Conservation (phyloP, 1,140 invertebrate species). For the Eupristina koningsbergeri region DNA sequence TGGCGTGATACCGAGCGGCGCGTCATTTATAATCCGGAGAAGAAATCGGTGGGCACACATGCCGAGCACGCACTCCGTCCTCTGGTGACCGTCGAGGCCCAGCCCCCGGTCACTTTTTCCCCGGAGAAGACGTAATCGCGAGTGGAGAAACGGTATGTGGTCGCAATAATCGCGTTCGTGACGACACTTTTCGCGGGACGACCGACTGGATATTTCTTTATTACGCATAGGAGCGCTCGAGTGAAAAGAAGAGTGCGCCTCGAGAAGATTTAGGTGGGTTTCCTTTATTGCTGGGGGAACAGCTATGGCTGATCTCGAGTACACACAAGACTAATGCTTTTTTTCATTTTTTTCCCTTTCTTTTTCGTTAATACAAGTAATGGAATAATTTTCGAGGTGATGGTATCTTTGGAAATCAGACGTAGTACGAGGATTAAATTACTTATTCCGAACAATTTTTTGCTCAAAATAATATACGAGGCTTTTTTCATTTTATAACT, state of each 20-base stretch:
- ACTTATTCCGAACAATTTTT: too few relatives aligned
- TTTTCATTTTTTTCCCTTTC: too few relatives aligned
- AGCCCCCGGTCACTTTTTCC: not conserved
- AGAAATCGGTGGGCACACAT: constrained; percentile 69
- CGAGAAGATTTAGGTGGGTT: constrained; percentile 24
- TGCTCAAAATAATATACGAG: too few relatives aligned
- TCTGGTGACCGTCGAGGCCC: not conserved
- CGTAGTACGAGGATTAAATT: not conserved
- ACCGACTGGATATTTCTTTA: not conserved
- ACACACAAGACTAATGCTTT: not conserved
- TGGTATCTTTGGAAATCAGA: not conserved
- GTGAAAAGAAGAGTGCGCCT: constrained; percentile 14
- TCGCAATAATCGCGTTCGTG: constrained; percentile 23
- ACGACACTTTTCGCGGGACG: not conserved
- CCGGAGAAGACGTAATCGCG: not conserved
- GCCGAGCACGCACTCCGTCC: constrained; percentile 63
- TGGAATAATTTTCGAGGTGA: not conserved
- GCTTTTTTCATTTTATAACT: too few relatives aligned
- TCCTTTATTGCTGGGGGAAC: constrained; percentile 16
- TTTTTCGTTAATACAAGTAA: not conserved
- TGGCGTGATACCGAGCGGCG: constrained; percentile 60
- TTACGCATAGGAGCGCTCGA: not conserved
- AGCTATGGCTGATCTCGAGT: not conserved
- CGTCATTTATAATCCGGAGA: constrained; percentile 69
- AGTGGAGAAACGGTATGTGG: constrained; percentile 7